Evolutionary conservation across 1,140 invertebrate species (phyloP).

Genomic region (Orchestia grillus): DNA sequence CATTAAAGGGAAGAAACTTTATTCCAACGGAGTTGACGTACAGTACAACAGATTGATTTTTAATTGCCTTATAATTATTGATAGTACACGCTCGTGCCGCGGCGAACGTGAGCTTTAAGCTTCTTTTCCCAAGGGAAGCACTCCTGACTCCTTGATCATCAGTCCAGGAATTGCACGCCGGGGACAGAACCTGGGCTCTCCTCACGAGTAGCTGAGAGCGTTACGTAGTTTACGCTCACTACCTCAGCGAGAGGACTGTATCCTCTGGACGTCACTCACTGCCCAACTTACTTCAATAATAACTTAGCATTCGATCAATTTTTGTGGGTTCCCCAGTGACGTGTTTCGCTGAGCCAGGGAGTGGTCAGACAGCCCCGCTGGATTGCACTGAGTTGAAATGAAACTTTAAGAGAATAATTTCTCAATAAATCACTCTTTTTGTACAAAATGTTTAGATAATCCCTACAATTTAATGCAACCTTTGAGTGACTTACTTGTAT

Average conservation of each 20-base stretch:
- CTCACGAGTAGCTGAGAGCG: too few relatives aligned
- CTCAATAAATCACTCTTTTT: background rate
- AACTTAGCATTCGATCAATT: background rate
- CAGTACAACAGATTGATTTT: too few relatives aligned
- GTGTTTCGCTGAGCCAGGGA: background rate
- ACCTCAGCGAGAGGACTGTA: background rate
- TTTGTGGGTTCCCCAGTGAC: background rate
- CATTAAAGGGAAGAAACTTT: too few relatives aligned
- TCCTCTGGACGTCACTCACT: background rate
- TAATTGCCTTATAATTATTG: too few relatives aligned
- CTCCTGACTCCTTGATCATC: too few relatives aligned
- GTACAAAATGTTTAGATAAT: slow-evolving; percentile 39
- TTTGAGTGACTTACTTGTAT: slow-evolving; percentile 41
- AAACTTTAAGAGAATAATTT: background rate
- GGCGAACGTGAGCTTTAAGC: too few relatives aligned
- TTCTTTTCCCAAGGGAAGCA: too few relatives aligned
- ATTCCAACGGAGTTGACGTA: too few relatives aligned
- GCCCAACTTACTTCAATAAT: background rate
- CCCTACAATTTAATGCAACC: slow-evolving; percentile 1
- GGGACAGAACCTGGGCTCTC: too few relatives aligned
- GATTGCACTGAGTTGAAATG: background rate
- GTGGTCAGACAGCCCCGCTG: background rate
- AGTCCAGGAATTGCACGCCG: too few relatives aligned
- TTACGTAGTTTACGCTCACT: too few relatives aligned
- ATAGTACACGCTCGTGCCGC: too few relatives aligned